Base-by-base conservation (phyloP, 1,140 invertebrate species). In the Apis laboriosa region DNA sequence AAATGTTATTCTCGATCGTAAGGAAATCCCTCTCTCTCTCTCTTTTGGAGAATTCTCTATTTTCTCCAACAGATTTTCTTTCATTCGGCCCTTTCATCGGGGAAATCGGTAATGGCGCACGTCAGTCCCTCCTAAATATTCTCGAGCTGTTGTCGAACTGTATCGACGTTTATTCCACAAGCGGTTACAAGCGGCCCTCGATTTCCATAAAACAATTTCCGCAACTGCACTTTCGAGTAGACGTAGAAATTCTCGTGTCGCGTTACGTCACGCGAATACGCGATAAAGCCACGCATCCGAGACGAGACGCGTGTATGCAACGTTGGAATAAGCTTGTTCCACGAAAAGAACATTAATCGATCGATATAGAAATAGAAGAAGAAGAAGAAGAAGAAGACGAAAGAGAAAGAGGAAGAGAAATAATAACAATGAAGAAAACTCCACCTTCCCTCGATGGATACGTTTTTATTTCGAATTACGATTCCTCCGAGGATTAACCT, bases 121-220 rank as follows among this genome's bases (percentile, higher is more conserved):
- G 28, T 68, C 34, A 17, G 76, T 58, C 43, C 34, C 43, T n/a
- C 15, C 15, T 66, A 67, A 70, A 49, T 70, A 49, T 78, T 58
- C 53, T 24, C 15, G 4, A 64, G 21, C 63, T 34, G 51, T 21
- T 28, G 76, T 68, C 76, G 76, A 70, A 78, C 28, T 17, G 64
- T 68, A 78, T 78, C 76, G 64, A 28, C 63, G 63, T 56, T 55
- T 53, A 49, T 77, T 68, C 51, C 63, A 53, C 21, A 12, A 43
- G 66, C 53, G 55, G 34, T 19, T 56, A n/a, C 64, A 49, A 53
- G 34, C 63, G 53, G 34, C 34, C 17, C 9, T 43, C 34, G 53
- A 78, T 78, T 78, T 78, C 43, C 76, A 78, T 78, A 78, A 78
- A 78, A 78, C 76, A 78, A 78, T 78, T 78, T 78, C 76, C 76